A percentile compares a stretch with the other conserved stretches of the same genome.
Conservation (phyloP, 2,888 invertebrate genomes). For the Drosophila imparisetae region DNA sequence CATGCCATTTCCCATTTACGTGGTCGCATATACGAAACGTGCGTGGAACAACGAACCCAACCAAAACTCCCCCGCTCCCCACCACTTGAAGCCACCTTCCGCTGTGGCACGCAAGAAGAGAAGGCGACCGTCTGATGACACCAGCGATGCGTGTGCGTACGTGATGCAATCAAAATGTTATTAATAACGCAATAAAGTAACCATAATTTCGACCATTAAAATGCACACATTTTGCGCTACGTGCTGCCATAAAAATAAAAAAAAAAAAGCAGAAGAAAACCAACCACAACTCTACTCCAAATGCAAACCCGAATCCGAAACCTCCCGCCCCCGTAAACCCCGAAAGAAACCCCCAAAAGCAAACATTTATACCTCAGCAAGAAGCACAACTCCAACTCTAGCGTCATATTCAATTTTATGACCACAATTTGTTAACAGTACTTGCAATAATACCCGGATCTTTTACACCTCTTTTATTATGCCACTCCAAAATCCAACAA, state of each 20-base stretch:
- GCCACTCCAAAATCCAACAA: slow-evolving; percentile 1
- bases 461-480: slow-evolving; percentile 1
- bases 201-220: slow-evolving; percentile 78
- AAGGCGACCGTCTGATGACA: slow-evolving; percentile 40
- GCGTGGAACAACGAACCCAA: slow-evolving; percentile 26
- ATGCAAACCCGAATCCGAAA: slow-evolving; percentile 12
- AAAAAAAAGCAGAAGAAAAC: not conserved
- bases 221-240: slow-evolving; percentile 74
- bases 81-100: not conserved
- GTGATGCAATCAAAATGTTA: slow-evolving; percentile 79
- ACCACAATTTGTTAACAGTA: slow-evolving; percentile 16
- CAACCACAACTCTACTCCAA: slow-evolving; percentile 12
- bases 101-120: not conserved
- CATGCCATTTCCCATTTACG: slow-evolving; percentile 74
- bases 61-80: not conserved
- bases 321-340: not conserved
- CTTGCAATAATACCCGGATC: not conserved
- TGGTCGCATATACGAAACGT: slow-evolving; percentile 64
- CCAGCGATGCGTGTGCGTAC: slow-evolving; percentile 68
- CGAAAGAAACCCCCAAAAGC: not conserved
- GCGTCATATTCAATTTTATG: slow-evolving; percentile 52
- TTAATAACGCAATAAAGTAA: slow-evolving; percentile 79
- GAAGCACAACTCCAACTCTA: slow-evolving; percentile 22
- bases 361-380: slow-evolving; percentile 11
- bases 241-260: slow-evolving; percentile 43